These are phyloP conservation scores for Blastomussa wellsi DNA, from an alignment of 92 coral and sea anemone genomes.

Conservation along the genomic window DNA sequence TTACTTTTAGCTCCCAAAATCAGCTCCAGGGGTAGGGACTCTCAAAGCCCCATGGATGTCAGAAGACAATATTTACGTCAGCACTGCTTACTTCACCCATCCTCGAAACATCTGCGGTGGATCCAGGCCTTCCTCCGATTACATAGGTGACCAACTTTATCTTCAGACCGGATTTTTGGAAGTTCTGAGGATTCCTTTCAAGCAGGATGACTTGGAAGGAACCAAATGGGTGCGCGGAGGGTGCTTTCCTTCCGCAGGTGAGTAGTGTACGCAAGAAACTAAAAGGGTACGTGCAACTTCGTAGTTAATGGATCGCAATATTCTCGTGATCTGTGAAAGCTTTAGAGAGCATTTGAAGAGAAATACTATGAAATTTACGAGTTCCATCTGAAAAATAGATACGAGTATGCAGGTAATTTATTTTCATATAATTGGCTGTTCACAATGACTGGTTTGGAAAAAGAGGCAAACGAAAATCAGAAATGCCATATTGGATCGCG, in stretches of 20 bases:
- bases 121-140: slow-evolving; percentile 55
- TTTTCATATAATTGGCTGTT: too few species aligned
- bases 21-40: slow-evolving; percentile 35
- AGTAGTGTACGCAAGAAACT: not conserved
- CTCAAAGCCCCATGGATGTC: slow-evolving; percentile 66
- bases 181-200: slow-evolving; percentile 85
- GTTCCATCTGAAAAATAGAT: too few species aligned
- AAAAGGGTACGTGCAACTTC: too few species aligned
- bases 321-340: too few species aligned
- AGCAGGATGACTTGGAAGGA: slow-evolving; percentile 67
- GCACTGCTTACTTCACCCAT: slow-evolving; percentile 88
- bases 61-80: slow-evolving; percentile 81
- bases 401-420: too few species aligned
- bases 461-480: too few species aligned
- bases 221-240: slow-evolving; percentile 85
- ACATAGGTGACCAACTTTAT: slow-evolving; percentile 80
- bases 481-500: too few species aligned
- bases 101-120: slow-evolving; percentile 80
- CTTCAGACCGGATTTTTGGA: slow-evolving; percentile 86
- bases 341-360: too few species aligned
- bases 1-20: slow-evolving; percentile 57
- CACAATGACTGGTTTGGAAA: too few species aligned
- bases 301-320: too few species aligned
- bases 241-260: slow-evolving; percentile 86
- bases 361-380: too few species aligned